phyloP scores from a whole-genome alignment of 2,797 vertebrate species.

The Hylomyscus alleni region DNA sequence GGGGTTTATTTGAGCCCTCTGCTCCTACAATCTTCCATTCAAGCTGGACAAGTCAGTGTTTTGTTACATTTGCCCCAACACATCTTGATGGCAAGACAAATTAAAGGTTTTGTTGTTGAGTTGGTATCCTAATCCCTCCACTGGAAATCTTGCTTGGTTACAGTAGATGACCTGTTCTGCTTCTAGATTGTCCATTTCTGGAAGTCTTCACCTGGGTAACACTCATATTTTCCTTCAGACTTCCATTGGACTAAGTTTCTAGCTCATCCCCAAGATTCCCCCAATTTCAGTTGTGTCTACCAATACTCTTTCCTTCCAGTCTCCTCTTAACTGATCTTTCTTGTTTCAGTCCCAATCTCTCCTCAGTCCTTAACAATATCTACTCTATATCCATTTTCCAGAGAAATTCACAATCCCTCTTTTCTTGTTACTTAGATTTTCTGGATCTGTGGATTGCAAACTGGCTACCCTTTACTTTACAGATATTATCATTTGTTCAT shows the following conservation, averaged over 20 bases:
- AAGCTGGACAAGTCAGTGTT: background rate
- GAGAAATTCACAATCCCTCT: background rate
- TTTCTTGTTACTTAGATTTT: background rate
- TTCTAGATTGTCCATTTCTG: background rate
- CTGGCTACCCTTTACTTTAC: background rate
- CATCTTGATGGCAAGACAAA: background rate
- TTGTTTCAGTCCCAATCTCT: background rate
- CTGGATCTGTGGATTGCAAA: background rate
- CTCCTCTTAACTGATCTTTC: background rate
- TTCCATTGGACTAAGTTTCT: background rate
- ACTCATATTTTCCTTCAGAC: background rate
- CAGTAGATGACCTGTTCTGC: background rate
- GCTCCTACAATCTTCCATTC: background rate
- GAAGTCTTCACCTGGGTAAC: background rate
- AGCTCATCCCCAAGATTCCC: background rate
- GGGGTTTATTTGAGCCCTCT: background rate
- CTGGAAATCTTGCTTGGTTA: background rate
- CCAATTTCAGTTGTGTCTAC: rapidly evolving
- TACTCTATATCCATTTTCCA: background rate
- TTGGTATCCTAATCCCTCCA: background rate
- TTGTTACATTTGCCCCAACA: background rate
- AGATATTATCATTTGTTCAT: background rate
- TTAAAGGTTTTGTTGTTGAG: background rate
- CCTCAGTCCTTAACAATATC: background rate
- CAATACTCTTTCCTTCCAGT: background rate